phyloP scores from a whole-genome alignment of 2,113 vertebrate species.

The Potamarius usumacintae region DNA sequence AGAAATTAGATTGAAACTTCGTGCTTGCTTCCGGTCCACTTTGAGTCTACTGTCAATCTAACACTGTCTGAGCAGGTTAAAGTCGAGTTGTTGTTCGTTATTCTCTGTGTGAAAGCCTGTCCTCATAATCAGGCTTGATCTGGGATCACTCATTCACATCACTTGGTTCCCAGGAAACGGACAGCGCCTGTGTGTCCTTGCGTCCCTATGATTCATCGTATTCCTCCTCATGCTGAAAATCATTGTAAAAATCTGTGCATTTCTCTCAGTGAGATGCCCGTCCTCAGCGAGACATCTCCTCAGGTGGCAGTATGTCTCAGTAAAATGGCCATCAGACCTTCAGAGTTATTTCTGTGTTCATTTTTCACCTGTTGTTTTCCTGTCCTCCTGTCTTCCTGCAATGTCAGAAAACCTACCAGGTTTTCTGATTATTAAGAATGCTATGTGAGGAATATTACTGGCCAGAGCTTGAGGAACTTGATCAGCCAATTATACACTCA shows the following conservation, averaged over 20 bases:
- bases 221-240: constrained; percentile 32
- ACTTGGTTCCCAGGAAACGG: constrained; percentile 39
- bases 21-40: background rate
- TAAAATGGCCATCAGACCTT: constrained; percentile 28
- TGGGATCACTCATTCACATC: constrained; percentile 52
- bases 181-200: constrained; percentile 39
- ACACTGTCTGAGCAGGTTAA: background rate
- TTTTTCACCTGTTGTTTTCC: constrained; percentile 35
- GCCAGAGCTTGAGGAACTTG: background rate
- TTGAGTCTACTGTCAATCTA: background rate
- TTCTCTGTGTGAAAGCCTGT: constrained; percentile 46
- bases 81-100: background rate
- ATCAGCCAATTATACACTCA: background rate
- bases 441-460: background rate
- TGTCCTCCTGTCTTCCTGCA: background rate
- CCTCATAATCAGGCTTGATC: constrained; percentile 58
- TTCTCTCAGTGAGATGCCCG: constrained; percentile 32
- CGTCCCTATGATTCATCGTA: constrained; percentile 50
- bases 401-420: constrained; percentile 28
- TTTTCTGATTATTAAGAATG: background rate
- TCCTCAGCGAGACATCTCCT: background rate
- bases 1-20: background rate
- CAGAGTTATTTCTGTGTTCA: constrained; percentile 51
- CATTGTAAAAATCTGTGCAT: constrained; percentile 52
- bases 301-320: background rate